A percentile compares a stretch with the other conserved stretches of the same genome.
Evolutionary conservation across 2,888 invertebrate species (phyloP).

Genomic region (Alitta virens): DNA sequence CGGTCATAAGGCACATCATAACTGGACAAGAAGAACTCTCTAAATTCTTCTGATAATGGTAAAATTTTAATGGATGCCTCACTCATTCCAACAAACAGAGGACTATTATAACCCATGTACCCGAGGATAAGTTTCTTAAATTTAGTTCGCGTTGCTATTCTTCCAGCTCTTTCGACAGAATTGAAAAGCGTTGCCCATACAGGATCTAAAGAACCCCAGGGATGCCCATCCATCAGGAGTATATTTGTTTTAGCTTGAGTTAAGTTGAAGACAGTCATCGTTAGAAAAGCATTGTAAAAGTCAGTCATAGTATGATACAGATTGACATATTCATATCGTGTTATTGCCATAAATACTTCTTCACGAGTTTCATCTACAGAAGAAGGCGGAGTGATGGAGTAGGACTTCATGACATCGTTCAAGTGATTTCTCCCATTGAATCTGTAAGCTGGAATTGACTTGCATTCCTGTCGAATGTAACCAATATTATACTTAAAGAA

Average conservation of each 20-base stretch:
- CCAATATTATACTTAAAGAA: not conserved
- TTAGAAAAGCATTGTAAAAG: constrained; percentile 31
- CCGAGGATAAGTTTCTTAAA: constrained; percentile 43
- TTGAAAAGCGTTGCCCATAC: constrained; percentile 48
- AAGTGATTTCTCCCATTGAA: not conserved
- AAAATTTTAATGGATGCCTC: constrained; percentile 33
- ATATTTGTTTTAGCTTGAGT: constrained; percentile 34
- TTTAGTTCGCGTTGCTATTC: constrained; percentile 29
- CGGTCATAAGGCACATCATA: constrained; percentile 26
- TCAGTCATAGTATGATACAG: constrained; percentile 27
- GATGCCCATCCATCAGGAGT: constrained; percentile 50
- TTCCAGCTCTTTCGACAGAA: constrained; percentile 35
- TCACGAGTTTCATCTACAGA: not conserved
- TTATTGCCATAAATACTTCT: constrained; percentile 22
- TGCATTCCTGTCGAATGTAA: not conserved
- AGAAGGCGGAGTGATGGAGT: not conserved
- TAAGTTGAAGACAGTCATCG: constrained; percentile 31
- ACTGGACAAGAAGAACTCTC: constrained; percentile 43
- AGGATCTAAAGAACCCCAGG: constrained; percentile 42
- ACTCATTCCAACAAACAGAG: constrained; percentile 3
- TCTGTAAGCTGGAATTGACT: not conserved
- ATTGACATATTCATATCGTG: constrained; percentile 19
- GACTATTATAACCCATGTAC: constrained; percentile 47
- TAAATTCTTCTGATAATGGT: constrained; percentile 48
- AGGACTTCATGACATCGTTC: not conserved